Conservation (phyloP, 2,113 vertebrate species). For the Dryoscopus gambensis region DNA sequence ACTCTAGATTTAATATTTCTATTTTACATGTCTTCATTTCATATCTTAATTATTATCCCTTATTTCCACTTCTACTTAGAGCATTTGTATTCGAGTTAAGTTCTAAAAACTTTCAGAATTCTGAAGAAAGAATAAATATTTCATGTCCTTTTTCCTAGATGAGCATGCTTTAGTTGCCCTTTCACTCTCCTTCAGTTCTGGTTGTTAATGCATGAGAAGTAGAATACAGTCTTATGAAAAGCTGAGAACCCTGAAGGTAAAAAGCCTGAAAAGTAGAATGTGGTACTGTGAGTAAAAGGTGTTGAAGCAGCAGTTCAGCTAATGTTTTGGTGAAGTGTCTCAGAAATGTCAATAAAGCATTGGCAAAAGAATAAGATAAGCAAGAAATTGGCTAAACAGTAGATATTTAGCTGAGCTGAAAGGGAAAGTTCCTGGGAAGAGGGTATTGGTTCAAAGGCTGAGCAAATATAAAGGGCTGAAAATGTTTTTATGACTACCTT, state of each 20-base stretch:
- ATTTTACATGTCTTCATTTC: neutral
- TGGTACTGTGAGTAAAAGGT: neutral
- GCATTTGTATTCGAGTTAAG: neutral
- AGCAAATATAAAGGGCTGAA: neutral
- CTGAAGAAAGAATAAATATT: neutral
- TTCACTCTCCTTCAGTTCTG: neutral
- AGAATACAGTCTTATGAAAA: neutral
- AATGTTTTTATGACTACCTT: neutral
- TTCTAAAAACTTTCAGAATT: neutral
- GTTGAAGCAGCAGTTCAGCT: neutral
- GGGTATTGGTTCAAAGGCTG: neutral
- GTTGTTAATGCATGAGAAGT: neutral
- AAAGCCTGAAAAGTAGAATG: neutral
- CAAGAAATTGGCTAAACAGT: neutral
- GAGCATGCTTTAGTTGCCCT: neutral
- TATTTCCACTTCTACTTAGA: neutral
- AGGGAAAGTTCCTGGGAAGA: neutral
- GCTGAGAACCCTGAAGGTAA: neutral
- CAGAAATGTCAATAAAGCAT: neutral
- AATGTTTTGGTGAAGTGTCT: neutral
- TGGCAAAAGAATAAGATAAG: neutral
- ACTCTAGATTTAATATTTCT: neutral
- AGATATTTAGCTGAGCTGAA: neutral
- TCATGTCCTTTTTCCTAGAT: neutral
- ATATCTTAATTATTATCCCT: neutral